Evolutionary conservation across 2,113 vertebrate species (phyloP), one percentile per base, ranked within the genome.

Genomic region (Rhipidura dahli): DNA sequence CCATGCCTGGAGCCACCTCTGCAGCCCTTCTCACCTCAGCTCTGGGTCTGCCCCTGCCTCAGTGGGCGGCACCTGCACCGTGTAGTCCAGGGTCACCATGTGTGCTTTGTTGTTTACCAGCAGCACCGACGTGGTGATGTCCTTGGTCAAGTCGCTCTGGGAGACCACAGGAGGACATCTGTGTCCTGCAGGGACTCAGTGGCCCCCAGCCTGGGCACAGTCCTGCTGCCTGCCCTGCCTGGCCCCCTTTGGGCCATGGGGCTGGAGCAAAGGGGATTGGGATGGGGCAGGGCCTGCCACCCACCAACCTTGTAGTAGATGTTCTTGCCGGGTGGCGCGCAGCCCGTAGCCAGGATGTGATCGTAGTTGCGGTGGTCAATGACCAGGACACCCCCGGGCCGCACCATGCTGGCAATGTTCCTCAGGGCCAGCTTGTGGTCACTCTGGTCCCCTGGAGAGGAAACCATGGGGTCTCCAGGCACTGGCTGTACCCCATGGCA

Each of bases 71-170:
- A 99, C 96, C n/a, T 99, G 98, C 90, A 99, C 98, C 0, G 99
- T 99, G 96, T 99, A 99, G 97, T 99, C 99, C 97, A 99, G 97
- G 15, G 99, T 99, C 90, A 99, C 99, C 99, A 99, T 99, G 82
- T 99, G 99, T 3, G 99, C 98, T 65, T 99, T 99, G 94, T 97
- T 99, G 97, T 99, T 98, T 14, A 99, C 99, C 93, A 98, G 98
- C 93, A 99, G 98, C 94, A 99, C 99, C 0, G 99, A 99, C 2
- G 99, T 99, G 33, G 98, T 98, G 94, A 99, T 99, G 95, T 99
- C 99, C 97, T 99, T 99, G 83, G 99, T 99, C 57, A 99, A 93
- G 90, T 99, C 99, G 47, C 99, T 99, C 99, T 99, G 96, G 53
- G 93, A 70, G 93, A 82, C 73, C 79, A 3, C 57, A 47, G 54